Evolutionary conservation across 2,888 invertebrate species (phyloP).

Genomic region (Alsophila aescularia): DNA sequence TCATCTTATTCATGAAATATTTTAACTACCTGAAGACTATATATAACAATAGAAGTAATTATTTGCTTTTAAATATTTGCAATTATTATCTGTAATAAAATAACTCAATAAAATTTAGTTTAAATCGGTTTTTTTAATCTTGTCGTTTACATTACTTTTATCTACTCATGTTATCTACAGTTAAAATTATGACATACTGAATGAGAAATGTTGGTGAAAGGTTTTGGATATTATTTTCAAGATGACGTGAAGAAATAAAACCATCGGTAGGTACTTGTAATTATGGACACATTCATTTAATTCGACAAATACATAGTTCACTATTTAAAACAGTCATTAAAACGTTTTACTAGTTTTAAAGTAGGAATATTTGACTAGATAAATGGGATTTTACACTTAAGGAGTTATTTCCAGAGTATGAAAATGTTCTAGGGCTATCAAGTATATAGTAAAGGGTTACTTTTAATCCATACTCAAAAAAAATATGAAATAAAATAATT

Average conservation of each 20-base stretch:
- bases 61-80: conserved; percentile 70
- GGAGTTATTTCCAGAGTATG: background rate
- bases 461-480: no score
- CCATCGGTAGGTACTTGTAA: conserved; percentile 19
- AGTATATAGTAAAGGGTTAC: background rate
- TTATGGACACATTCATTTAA: conserved; percentile 35
- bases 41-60: conserved; percentile 64
- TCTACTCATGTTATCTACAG: background rate
- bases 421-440: background rate
- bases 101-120: conserved; percentile 75
- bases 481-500: no score
- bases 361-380: conserved; percentile 16
- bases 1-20: conserved; percentile 60
- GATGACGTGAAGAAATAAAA: conserved; percentile 37
- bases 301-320: conserved; percentile 29
- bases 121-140: conserved; percentile 54
- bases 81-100: conserved; percentile 69
- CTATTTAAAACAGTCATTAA: conserved; percentile 4
- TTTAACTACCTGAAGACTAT: conserved; percentile 58
- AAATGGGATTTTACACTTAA: background rate
- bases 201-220: no score
- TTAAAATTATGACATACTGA: background rate
- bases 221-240: no score
- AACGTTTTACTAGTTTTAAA: conserved; percentile 5
- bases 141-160: conserved; percentile 12